Conservation (phyloP, 92 coral and sea anemone species). For the Zoanthus gigantus region DNA sequence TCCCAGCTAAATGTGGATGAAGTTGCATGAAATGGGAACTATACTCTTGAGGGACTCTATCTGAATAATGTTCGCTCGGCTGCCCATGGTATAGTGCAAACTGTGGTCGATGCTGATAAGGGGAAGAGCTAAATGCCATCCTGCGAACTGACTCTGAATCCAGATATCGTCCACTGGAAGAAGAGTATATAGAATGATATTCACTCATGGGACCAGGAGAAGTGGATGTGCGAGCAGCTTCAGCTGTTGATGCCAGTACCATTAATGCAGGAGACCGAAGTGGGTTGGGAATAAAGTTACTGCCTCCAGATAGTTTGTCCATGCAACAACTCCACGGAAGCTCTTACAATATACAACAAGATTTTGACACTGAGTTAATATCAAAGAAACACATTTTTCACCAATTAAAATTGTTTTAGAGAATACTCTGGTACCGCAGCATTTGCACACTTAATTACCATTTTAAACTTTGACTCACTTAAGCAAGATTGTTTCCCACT, state of each 20-base stretch:
- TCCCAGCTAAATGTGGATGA: slow-evolving; percentile 83
- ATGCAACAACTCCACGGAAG: slow-evolving; percentile 61
- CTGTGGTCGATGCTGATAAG: slow-evolving; percentile 85
- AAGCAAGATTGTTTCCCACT: neutral
- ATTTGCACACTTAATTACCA: slow-evolving; percentile 51
- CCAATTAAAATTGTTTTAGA: slow-evolving; percentile 4
- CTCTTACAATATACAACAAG: slow-evolving; percentile 32
- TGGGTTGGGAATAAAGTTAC: slow-evolving; percentile 87
- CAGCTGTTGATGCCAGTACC: slow-evolving; percentile 94
- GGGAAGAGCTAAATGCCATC: slow-evolving; percentile 86
- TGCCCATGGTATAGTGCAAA: slow-evolving; percentile 80
- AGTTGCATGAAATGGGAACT: slow-evolving; percentile 81
- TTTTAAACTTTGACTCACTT: neutral
- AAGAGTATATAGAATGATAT: slow-evolving; percentile 83
- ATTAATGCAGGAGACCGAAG: slow-evolving; percentile 90
- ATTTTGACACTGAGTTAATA: slow-evolving; percentile 46
- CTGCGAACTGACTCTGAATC: slow-evolving; percentile 88
- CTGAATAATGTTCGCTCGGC: slow-evolving; percentile 81
- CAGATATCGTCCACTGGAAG: slow-evolving; percentile 81
- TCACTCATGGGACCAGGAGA: slow-evolving; percentile 86
- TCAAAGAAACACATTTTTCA: slow-evolving; percentile 48
- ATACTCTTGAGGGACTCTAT: slow-evolving; percentile 85
- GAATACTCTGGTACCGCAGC: neutral
- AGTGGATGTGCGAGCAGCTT: slow-evolving; percentile 87
- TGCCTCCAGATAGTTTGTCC: slow-evolving; percentile 84